Percentiles rank a stretch among this genome's conserved stretches.
phyloP scores from a whole-genome alignment of 2,797 vertebrate species.

The Pseudochirops cupreus region DNA sequence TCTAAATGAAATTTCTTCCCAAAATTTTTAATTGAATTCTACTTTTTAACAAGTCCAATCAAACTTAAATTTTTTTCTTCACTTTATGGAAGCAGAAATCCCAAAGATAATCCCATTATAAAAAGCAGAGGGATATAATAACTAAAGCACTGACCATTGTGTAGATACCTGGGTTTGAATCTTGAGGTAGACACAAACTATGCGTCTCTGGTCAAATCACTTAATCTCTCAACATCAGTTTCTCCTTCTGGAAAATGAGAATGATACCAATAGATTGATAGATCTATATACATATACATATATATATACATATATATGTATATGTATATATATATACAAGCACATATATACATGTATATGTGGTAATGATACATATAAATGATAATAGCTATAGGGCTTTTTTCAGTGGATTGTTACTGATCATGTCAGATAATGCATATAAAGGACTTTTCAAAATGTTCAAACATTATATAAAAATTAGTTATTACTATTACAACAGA shows the following conservation, averaged over 20 bases:
- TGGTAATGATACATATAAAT: not conserved
- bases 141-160: not conserved
- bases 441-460: not conserved
- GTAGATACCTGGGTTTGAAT: conserved; percentile 48
- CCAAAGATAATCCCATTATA: not conserved
- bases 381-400: not conserved
- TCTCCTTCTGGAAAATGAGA: not conserved
- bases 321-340: not conserved
- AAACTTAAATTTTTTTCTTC: conserved; percentile 66
- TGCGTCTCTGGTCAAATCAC: not conserved
- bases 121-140: not conserved
- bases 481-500: not conserved
- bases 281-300: too few relatives aligned
- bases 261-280: too few relatives aligned
- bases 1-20: conserved; percentile 62
- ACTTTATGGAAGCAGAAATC: conserved; percentile 27
- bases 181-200: conserved; percentile 46
- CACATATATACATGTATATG: not conserved
- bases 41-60: conserved; percentile 61
- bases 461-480: not conserved
- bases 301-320: too few relatives aligned
- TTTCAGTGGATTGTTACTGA: not conserved
- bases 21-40: conserved; percentile 66
- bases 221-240: not conserved
- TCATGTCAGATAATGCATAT: not conserved